Evolutionary conservation across 2,797 vertebrate species (phyloP).

Genomic region (Premnoplex brunnescens): DNA sequence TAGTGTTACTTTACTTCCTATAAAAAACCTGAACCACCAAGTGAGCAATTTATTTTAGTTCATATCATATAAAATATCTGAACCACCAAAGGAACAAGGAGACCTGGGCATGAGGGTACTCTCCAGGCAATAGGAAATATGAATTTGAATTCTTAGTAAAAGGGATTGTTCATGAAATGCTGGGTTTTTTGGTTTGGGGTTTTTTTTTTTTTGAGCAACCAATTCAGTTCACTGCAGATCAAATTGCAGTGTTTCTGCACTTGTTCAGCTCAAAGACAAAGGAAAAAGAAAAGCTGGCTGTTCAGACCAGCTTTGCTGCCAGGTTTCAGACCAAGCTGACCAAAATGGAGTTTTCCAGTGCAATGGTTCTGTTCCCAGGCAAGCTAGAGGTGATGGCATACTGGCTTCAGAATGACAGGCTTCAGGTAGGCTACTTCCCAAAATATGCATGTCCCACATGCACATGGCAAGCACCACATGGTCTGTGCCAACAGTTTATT

Average conservation of each 20-base stretch:
- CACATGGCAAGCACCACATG: rapidly evolving
- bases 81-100: neutral
- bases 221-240: neutral
- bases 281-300: neutral
- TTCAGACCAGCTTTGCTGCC: neutral
- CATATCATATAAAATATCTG: neutral
- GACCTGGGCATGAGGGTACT: neutral
- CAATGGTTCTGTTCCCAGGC: rapidly evolving
- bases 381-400: neutral
- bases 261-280: neutral
- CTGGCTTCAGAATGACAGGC: neutral
- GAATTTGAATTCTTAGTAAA: neutral
- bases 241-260: neutral
- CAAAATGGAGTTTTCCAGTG: neutral
- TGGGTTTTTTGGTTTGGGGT: neutral
- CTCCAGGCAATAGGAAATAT: neutral
- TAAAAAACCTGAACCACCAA: neutral
- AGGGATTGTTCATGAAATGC: neutral
- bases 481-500: neutral
- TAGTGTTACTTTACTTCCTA: neutral
- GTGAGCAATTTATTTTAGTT: neutral
- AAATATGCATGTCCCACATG: neutral
- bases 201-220: neutral
- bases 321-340: neutral
- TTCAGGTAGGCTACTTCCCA: neutral